Evolutionary conservation across 2,113 vertebrate species (phyloP).

Genomic region (Pitta sordida): DNA sequence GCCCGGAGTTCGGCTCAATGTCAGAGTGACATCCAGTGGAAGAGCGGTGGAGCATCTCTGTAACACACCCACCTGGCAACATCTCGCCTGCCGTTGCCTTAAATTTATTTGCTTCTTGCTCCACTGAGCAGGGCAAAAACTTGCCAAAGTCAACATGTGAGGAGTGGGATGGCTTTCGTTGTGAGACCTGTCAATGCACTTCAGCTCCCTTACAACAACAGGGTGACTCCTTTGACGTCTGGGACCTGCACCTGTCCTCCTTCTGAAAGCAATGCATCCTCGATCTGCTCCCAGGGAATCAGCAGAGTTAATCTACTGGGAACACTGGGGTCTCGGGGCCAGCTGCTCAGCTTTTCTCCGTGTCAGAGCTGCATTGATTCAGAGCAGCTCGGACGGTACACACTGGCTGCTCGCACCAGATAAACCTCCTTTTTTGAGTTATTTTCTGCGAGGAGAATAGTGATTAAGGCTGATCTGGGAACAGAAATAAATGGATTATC

Average conservation of each 20-base stretch:
- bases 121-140: slow-evolving; percentile 1
- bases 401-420: not conserved
- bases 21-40: slow-evolving; percentile 46
- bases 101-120: not conserved
- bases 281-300: not conserved
- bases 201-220: not conserved
- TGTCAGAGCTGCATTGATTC: not conserved
- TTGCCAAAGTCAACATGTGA: slow-evolving; percentile 13
- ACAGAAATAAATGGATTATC: slow-evolving; percentile 14
- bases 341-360: not conserved
- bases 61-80: not conserved
- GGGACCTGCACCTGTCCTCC: not conserved
- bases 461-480: not conserved
- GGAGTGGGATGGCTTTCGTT: not conserved
- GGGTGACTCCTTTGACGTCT: not conserved
- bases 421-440: not conserved
- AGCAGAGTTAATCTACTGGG: not conserved
- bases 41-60: not conserved
- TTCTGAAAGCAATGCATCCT: not conserved
- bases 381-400: not conserved
- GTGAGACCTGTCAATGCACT: slow-evolving; percentile 8
- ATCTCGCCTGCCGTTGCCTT: not conserved
- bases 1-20: slow-evolving; percentile 9
- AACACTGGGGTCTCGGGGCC: not conserved
- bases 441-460: not conserved